Percentiles rank a stretch among this genome's conserved stretches.
phyloP scores from a whole-genome alignment of 2,797 vertebrate species.

The Melanogrammus aeglefinus region DNA sequence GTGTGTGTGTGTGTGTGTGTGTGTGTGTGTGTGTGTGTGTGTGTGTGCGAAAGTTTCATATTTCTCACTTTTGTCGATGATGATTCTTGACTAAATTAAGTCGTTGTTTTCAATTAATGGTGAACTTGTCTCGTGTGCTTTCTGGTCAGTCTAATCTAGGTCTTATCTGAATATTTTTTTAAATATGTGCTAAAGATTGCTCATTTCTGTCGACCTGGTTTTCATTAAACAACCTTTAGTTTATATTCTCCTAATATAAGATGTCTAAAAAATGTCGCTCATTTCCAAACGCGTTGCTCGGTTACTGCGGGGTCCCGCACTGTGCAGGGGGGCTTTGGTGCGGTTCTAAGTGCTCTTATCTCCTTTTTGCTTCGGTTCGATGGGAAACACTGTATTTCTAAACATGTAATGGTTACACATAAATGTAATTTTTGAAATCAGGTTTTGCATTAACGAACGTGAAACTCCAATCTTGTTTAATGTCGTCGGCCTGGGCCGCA shows the following conservation, averaged over 20 bases:
- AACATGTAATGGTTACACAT: background rate
- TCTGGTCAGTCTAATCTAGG: background rate
- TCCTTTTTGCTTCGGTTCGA: background rate
- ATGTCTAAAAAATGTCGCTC: background rate
- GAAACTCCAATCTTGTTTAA: background rate
- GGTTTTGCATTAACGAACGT: background rate
- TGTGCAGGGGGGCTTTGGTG: background rate
- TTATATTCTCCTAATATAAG: background rate
- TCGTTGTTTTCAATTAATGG: background rate
- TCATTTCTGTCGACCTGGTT: background rate
- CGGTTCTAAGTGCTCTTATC: background rate
- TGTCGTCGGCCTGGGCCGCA: background rate
- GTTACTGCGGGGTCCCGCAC: background rate
- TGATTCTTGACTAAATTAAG: no score
- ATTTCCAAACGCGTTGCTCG: background rate
- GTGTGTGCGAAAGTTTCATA: background rate
- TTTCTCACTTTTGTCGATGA: background rate
- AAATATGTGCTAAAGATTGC: background rate
- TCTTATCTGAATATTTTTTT: background rate
- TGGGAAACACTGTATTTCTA: background rate
- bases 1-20: no score
- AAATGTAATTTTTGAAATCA: background rate
- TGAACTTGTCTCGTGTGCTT: background rate
- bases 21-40: no score
- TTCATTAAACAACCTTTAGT: background rate